These are phyloP conservation scores for Nilaparvata lugens DNA, from an alignment of 1,140 invertebrate species.

Conservation along the genomic window DNA sequence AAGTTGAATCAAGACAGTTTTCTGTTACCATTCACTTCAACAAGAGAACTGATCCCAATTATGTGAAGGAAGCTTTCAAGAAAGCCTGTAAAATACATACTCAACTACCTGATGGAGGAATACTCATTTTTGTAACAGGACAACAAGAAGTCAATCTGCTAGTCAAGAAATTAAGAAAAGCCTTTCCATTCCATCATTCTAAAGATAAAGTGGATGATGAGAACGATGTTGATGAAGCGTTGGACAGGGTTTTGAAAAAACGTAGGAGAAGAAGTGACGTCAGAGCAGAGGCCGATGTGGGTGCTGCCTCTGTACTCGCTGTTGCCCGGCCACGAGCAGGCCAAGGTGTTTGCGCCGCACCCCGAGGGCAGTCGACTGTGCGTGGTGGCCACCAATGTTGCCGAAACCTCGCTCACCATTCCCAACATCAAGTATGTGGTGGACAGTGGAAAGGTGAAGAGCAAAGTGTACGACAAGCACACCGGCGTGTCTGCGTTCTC, in stretches of 20 bases:
- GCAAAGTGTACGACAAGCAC: slow-evolving; percentile 52
- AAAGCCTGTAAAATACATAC: slow-evolving; percentile 92
- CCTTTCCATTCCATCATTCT: slow-evolving; percentile 45
- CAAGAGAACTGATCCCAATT: slow-evolving; percentile 77
- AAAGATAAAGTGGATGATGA: slow-evolving; percentile 15
- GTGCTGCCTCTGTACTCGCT: slow-evolving; percentile 92
- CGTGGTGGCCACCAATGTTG: slow-evolving; percentile 93
- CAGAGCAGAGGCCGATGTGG: slow-evolving; percentile 55
- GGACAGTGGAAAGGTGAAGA: slow-evolving; percentile 77
- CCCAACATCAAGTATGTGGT: slow-evolving; percentile 92
- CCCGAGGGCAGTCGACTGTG: slow-evolving; percentile 80
- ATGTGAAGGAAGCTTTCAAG: slow-evolving; percentile 77
- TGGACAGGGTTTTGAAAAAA: slow-evolving; percentile 23
- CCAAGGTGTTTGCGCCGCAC: slow-evolving; percentile 68
- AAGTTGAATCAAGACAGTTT: slow-evolving; percentile 87
- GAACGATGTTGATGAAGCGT: slow-evolving; percentile 32
- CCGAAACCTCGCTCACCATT: slow-evolving; percentile 97
- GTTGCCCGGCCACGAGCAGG: slow-evolving; percentile 73
- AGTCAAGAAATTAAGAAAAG: slow-evolving; percentile 46
- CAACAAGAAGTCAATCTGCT: slow-evolving; percentile 61
- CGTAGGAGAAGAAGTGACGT: slow-evolving; percentile 34
- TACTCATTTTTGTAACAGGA: slow-evolving; percentile 82
- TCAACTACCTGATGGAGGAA: slow-evolving; percentile 85
- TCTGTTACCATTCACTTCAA: slow-evolving; percentile 95
- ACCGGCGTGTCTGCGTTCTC: slow-evolving; percentile 82